Base-by-base conservation (phyloP, 2,797 vertebrate species). In the Anableps anableps region DNA sequence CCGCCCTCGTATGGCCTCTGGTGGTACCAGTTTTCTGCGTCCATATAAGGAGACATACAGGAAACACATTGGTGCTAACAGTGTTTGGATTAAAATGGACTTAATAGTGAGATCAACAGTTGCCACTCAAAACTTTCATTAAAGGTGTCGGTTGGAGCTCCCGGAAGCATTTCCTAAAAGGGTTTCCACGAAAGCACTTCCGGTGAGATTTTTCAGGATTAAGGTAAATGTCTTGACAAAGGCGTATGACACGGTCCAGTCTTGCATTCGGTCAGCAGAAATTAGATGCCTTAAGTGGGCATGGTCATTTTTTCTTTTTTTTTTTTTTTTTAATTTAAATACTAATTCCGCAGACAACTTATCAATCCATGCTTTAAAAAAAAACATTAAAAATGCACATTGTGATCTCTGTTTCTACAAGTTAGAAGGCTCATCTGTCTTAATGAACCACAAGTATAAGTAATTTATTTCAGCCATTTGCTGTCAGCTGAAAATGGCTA, bases 91-190 rank as follows among this genome's bases (percentile, higher is more conserved):
- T 41, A 5, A 68, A 36, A 23, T 66, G 16, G 9, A 41, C 6
- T 45, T 11, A 31, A 45, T n/a, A 19, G 43, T 51, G 19, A 50
- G 29, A 60, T n/a, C n/a, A 64, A 43, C 4, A 41, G 19, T 2
- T 2, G 23, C 16, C 64, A 71, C 45, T 16, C 17, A 3, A 21
- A 29, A 55, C 16, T 76, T 0, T 62, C 2, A 16, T 41, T 23
- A 34, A 17, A 64, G 4, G 4, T 2, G 7, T 68, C 9, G 5
- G 41, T 29, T 5, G 1, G 16, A 17, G 74, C 85, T 87, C 86
- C 93, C 93, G 91, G 94, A 95, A 95, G 89, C 38, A 75, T 74
- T 73, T 78, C 21, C 7, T 29, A 10, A 31, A 23, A 64, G 2
- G 17, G 29, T 64, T 62, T 62, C 1, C 14, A 10, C 31, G 45